phyloP scores from a whole-genome alignment of 2,888 invertebrate species.

The Theretra japonica region DNA sequence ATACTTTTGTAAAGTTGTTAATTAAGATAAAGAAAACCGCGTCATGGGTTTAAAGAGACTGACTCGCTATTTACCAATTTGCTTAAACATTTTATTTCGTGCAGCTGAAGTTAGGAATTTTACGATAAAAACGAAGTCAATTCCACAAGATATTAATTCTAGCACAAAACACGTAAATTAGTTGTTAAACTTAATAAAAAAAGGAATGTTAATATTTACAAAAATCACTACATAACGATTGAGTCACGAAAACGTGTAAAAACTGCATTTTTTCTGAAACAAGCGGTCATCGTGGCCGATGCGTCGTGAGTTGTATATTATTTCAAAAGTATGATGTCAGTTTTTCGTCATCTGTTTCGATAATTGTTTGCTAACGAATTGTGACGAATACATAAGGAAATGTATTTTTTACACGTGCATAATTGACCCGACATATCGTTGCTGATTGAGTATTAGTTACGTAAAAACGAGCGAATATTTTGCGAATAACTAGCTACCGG shows the following conservation, averaged over 20 bases:
- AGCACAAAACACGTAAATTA: background rate
- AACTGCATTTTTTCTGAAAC: background rate
- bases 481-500: background rate
- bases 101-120: no score
- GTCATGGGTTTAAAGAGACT: no score
- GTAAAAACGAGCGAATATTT: background rate
- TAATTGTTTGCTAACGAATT: conserved; percentile 39
- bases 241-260: conserved; percentile 6
- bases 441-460: conserved; percentile 34
- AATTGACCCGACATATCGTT: conserved; percentile 32
- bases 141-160: background rate
- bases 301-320: conserved; percentile 37
- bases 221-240: background rate
- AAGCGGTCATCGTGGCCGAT: conserved; percentile 55
- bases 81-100: no score
- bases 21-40: no score
- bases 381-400: conserved; percentile 32
- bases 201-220: background rate
- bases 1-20: no score
- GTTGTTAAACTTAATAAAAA: conserved; percentile 1
- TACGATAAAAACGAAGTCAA: no score
- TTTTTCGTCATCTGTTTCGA: conserved; percentile 47
- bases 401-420: conserved; percentile 31
- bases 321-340: conserved; percentile 54
- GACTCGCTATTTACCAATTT: no score